A percentile compares a stretch with the other conserved stretches of the same genome.
These are phyloP conservation scores for Bradypodion pumilum DNA, from an alignment of 2,797 vertebrate genomes.

Conservation along the genomic window DNA sequence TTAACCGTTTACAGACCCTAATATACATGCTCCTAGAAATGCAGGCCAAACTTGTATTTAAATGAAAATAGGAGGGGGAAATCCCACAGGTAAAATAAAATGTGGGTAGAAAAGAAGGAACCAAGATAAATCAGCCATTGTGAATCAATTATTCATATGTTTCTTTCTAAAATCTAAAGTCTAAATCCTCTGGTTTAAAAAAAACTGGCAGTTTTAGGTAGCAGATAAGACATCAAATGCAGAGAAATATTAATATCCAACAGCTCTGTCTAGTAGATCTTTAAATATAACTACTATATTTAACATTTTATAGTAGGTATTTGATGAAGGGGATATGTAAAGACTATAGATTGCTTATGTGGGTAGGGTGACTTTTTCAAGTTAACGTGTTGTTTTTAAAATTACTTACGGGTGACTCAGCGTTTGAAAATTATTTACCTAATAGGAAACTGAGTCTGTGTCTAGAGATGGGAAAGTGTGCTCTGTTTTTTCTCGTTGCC, in stretches of 20 bases:
- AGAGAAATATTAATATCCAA: conserved; percentile 9
- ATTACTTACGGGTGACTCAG: not conserved
- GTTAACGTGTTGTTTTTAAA: no score
- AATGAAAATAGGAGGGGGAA: conserved; percentile 5
- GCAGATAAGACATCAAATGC: conserved; percentile 16
- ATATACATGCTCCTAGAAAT: not conserved
- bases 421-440: not conserved
- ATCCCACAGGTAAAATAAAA: not conserved
- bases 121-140: conserved; percentile 6
- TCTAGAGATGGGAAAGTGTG: conserved; percentile 4
- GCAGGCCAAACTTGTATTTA: not conserved
- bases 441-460: not conserved
- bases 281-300: not conserved
- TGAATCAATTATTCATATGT: conserved; percentile 11
- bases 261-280: not conserved
- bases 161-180: not conserved
- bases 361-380: no score
- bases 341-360: not conserved
- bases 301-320: not conserved
- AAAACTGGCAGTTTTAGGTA: conserved; percentile 10
- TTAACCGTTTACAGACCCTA: not conserved
- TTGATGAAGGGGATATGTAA: not conserved
- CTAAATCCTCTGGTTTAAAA: conserved; percentile 14
- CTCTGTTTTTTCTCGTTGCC: not conserved
- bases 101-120: not conserved